Base-by-base conservation (phyloP, 2,888 invertebrate species). In the Aphrophora alni region DNA sequence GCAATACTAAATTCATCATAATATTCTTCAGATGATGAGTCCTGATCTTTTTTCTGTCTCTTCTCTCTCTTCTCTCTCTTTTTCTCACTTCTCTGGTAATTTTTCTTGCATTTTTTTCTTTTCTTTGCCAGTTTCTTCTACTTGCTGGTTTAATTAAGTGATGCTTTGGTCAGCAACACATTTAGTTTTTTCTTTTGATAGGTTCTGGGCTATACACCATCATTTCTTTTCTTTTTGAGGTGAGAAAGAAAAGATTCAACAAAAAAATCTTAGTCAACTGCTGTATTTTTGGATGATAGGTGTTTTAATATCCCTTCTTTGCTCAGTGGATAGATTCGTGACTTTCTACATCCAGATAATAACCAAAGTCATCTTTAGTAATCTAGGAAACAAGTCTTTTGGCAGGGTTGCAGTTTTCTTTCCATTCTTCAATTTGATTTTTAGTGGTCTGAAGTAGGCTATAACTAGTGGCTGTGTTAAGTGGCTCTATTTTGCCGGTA, bases 381-480 rank as follows among this genome's bases (percentile, higher is more conserved):
- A 59, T 28, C 68, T n/a, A 0, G 83, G 83, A n/a, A 83, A 83
- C 8, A 51, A n/a, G 24, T 70, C 70, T 82, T 82, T 83, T 0
- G 83, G 83, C 21, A 83, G 27, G 7, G 78, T 21, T 69, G 81
- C 0, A 12, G 28, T 44, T 33, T 70, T 28, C 59, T 74, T 81
- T n/a, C 82, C 80, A 25, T 51, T 38, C 0, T 73, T 76, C 85
- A 85, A 85, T 10, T 69, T 75, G 17, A 24, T 74, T 80, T 86
- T 85, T 71, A 85, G 74, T 12, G 85, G 84, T 14, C 81, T 71
- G 72, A 85, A 86, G 68, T 79, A 84, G 24, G 84, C 84, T 0
- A 86, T 82, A 82, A 85, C 85, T 17, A 86, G 81, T 12, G 85
- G 86, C 80, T 86, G 86, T 0, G 80, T 80, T 26, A 85, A 38